Evolutionary conservation across 2,888 invertebrate species (phyloP), one percentile per base, ranked within the genome.

Genomic region (Harpalus rubripes): DNA sequence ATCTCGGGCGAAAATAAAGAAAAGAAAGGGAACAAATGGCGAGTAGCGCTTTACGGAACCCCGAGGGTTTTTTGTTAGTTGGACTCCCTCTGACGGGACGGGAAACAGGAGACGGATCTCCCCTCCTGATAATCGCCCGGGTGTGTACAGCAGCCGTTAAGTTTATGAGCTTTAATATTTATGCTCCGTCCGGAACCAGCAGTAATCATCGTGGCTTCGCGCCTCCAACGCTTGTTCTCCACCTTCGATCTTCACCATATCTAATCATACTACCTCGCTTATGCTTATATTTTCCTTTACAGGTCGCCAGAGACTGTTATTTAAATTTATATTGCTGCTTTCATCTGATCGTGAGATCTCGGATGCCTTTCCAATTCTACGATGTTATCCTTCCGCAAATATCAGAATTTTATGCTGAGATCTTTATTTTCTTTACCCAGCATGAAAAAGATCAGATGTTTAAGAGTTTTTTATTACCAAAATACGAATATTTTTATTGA

Each of bases 121-220:
- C 39, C 72, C 83, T 16, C 72, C 74, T 58, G 83, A 65, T 83
- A 83, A 83, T 83, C 83, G 74, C 61, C 59, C 39, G 83, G 83
- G 83, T 72, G 83, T 83, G 61, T 74, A 59, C 41, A 72, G 56
- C 61, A 18, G 61, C 83, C 83, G 83, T 83, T 83, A 83, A 74
- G 32, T 83, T 83, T 83, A 83, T 83, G 83, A 83, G 83, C 74
- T 83, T 83, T 83, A 83, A 83, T 83, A 83, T 83, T 83, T 83
- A 83, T 83, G 83, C 59, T 41, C 44, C 16, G 74, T 10, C 74
- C 61, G 83, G 83, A 83, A 74, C 74, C 58, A 41, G 83, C 74
- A 26, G 83, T 83, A 83, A 83, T 83, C 56, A 83, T 83, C 83
- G 83, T 22, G 22, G 22, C 15, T 72, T 44, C 44, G 44, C 44